A percentile compares a stretch with the other conserved stretches of the same genome.
Conservation (phyloP, 2,113 vertebrate species). For the Trichomycterus rosablanca region DNA sequence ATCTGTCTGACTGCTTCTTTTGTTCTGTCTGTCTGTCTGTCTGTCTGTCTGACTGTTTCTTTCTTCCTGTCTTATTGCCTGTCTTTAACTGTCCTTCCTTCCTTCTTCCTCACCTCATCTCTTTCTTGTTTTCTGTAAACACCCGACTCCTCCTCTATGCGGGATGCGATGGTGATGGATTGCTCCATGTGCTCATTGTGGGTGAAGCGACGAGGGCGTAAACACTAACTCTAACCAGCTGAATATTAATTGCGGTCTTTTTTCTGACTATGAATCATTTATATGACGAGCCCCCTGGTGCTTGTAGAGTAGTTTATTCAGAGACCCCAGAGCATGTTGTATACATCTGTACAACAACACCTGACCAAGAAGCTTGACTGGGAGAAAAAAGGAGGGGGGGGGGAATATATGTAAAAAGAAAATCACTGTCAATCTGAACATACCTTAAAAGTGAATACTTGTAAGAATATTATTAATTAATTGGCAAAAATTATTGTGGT, state of each 20-base stretch:
- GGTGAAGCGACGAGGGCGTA: constrained; percentile 32
- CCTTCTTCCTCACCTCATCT: neutral
- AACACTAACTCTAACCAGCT: constrained; percentile 35
- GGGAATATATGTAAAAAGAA: no score
- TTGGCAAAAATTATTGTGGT: no score
- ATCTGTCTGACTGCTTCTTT: constrained; percentile 9
- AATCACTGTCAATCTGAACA: no score
- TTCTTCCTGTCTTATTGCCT: constrained; percentile 4
- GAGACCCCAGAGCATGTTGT: constrained; percentile 20
- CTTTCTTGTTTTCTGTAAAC: constrained; percentile 22
- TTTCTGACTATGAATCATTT: constrained; percentile 47
- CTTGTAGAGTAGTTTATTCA: constrained; percentile 11
- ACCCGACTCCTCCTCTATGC: constrained; percentile 24
- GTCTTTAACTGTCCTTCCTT: neutral
- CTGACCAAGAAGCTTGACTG: no score
- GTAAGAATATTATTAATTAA: no score
- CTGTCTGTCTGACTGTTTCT: neutral
- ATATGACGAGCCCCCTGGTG: constrained; percentile 13
- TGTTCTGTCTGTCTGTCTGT: neutral
- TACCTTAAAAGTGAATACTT: no score
- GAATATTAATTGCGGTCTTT: constrained; percentile 46
- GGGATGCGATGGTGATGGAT: constrained; percentile 37
- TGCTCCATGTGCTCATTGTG: constrained; percentile 27
- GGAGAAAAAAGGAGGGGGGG: no score
- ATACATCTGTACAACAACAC: constrained; percentile 19